These are phyloP conservation scores for Tinea trinotella DNA, from an alignment of 2,888 invertebrate genomes.

Conservation along the genomic window DNA sequence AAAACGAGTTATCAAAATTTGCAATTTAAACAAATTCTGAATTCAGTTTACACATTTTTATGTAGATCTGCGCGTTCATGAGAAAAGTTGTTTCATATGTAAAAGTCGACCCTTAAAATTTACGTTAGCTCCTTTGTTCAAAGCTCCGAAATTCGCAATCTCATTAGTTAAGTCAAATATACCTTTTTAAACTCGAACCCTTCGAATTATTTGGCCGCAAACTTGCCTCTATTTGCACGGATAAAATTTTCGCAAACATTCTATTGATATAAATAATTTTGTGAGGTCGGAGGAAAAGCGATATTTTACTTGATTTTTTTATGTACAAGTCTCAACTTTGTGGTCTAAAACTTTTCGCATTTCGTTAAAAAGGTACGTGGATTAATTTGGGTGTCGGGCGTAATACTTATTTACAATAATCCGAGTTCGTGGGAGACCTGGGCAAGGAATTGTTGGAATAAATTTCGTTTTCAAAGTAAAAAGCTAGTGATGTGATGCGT, in stretches of 20 bases:
- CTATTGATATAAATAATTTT: conserved; percentile 67
- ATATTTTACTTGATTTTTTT: conserved; percentile 50
- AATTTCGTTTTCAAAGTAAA: conserved; percentile 51
- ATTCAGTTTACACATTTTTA: conserved; percentile 13
- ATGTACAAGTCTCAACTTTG: conserved; percentile 32
- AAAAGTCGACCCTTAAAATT: conserved; percentile 34
- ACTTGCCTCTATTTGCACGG: conserved; percentile 49
- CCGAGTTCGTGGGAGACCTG: conserved; percentile 51
- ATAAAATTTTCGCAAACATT: conserved; percentile 52
- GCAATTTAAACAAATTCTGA: conserved; percentile 6
- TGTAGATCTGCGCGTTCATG: conserved; percentile 25
- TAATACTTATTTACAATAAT: conserved; percentile 71
- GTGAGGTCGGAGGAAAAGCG: conserved; percentile 35
- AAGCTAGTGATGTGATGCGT: conserved; percentile 31
- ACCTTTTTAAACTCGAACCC: conserved; percentile 56
- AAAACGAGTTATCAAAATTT: background rate
- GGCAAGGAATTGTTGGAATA: conserved; percentile 58
- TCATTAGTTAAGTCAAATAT: conserved; percentile 68
- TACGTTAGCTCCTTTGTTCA: conserved; percentile 35
- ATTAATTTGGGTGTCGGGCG: conserved; percentile 60
- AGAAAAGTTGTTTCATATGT: conserved; percentile 36
- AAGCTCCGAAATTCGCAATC: conserved; percentile 36
- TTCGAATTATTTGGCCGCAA: conserved; percentile 36
- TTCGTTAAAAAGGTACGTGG: conserved; percentile 57
- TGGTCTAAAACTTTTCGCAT: conserved; percentile 50